Evolutionary conservation across 2,113 vertebrate species (phyloP).

Genomic region (Antechinus flavipes): DNA sequence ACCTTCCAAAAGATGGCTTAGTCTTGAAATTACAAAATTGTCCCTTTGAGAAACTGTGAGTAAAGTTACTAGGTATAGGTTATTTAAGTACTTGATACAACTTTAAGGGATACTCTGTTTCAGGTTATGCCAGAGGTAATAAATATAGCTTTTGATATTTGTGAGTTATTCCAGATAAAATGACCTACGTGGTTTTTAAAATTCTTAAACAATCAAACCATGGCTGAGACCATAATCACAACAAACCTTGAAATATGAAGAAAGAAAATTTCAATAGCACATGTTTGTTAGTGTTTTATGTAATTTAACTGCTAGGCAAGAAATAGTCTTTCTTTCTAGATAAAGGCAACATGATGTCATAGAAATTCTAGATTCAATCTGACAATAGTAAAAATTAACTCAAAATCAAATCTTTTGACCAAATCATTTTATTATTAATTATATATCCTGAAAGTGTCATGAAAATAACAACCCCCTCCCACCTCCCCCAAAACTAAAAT

Average conservation of each 20-base stretch:
- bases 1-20: background rate
- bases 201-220: background rate
- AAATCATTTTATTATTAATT: no score
- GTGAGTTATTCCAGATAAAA: background rate
- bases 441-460: no score
- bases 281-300: background rate
- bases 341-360: no score
- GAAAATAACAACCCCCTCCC: no score
- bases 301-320: background rate
- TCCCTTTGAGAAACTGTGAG: background rate
- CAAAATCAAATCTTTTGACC: no score
- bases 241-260: background rate
- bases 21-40: background rate
- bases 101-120: background rate
- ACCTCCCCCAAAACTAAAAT: no score
- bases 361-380: no score
- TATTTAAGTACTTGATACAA: background rate
- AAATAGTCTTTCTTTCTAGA: no score
- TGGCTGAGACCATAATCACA: background rate
- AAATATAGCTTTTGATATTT: background rate
- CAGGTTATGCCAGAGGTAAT: background rate
- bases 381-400: no score
- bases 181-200: background rate
- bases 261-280: background rate
- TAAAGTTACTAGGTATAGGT: background rate